Base-by-base conservation (phyloP, 2,888 invertebrate genomes). In the Netelia fuscicornis region DNA sequence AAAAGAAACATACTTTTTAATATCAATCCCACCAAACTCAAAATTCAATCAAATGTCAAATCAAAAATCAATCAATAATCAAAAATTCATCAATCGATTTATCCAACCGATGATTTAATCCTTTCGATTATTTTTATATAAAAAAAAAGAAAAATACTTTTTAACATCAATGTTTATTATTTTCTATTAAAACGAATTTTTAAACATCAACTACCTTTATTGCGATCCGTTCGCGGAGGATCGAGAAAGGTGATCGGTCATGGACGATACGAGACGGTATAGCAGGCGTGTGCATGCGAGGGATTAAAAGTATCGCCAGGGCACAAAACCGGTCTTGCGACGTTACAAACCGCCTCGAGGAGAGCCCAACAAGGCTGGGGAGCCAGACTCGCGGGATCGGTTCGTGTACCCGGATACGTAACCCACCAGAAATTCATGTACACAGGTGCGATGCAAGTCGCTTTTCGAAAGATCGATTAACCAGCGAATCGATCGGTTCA, bases 251-350 rank as follows among this genome's bases (percentile, higher is more conserved):
- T 13, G 48, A 48, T 48, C 48, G 48, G 48, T 48, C 10, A 48
- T 1, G 48, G 13, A 48, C 10, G 10, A 48, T 48, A 3, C 30
- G 30, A 30, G 30, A 30, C 30, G 30, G 3, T 5, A 5, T 30
- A 30, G 6, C 30, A 5, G 5, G 30, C 30, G 30, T 13, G 13
- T 48, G 13, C 48, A 48, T 48, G 20, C 9, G 42, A 25, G 42
- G 37, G 80, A 58, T 62, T 25, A 71, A 75, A 76, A 80, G 71
- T 56, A 75, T 75, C 62, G 48, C 58, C 44, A 8, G 65, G 52
- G 48, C 48, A 10, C 58, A 13, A 76, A 84, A 84, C 84, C 84
- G 84, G 84, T 84, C 80, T 64, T 42, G 23, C 30, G 62, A 60
- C 44, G 17, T 30, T n/a, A n/a, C 56, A 17, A n/a, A 30, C 11